A percentile compares a stretch with the other conserved stretches of the same genome.
Conservation (phyloP, 1,140 invertebrate genomes). For the Polypedilum vanderplanki region DNA sequence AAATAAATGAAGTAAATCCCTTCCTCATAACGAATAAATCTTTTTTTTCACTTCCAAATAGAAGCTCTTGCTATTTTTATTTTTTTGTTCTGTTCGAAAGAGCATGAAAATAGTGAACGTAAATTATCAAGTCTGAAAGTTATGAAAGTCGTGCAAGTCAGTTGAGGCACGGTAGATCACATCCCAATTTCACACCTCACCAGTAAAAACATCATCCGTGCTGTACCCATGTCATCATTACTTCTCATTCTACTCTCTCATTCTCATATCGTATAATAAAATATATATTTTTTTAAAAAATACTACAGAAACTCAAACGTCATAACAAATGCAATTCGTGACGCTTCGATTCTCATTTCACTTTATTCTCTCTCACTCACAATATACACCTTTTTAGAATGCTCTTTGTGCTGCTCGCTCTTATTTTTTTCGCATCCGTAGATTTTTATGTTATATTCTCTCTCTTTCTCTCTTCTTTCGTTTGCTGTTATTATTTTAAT, state of each 20-base stretch:
- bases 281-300: no score
- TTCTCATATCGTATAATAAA: not conserved
- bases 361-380: no score
- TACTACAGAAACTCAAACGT: conserved; percentile 19
- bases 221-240: conserved; percentile 23
- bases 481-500: no score
- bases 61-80: not conserved
- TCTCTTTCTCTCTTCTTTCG: no score
- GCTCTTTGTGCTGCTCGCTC: not conserved
- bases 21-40: not conserved
- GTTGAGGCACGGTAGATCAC: conserved; percentile 15
- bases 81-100: not conserved
- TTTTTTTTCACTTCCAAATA: not conserved
- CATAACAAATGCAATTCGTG: conserved; percentile 27
- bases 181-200: conserved; percentile 27
- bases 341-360: conserved; percentile 24
- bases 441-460: no score
- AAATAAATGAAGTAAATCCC: conserved; percentile 18
- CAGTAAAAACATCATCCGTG: not conserved
- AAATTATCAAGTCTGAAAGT: conserved; percentile 6
- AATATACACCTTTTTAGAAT: conserved; percentile 1
- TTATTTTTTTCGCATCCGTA: not conserved
- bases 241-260: not conserved
- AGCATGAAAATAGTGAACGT: conserved; percentile 8
- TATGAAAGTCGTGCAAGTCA: conserved; percentile 10